These are phyloP conservation scores for Leucophenga varia DNA, from an alignment of 1,140 invertebrate species.

Conservation along the genomic window DNA sequence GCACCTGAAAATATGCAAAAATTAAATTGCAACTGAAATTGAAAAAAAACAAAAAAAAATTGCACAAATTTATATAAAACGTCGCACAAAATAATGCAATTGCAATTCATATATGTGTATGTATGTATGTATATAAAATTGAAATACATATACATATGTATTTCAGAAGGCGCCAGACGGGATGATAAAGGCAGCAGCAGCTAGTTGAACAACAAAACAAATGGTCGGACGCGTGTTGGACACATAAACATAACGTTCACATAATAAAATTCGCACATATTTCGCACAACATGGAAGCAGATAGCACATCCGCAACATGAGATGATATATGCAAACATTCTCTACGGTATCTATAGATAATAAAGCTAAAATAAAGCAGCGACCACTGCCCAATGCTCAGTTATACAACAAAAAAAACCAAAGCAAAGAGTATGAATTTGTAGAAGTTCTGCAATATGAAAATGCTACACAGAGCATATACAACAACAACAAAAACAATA, in stretches of 20 bases:
- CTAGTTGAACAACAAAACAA: background rate
- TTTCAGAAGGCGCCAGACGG: too few species aligned
- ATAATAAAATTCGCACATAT: constrained; percentile 53
- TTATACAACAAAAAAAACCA: constrained; percentile 12
- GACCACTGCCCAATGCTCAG: too few species aligned
- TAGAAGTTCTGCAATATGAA: constrained; percentile 50
- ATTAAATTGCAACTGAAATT: constrained; percentile 45
- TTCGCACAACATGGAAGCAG: constrained; percentile 40
- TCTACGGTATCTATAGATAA: background rate
- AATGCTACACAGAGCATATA: constrained; percentile 50
- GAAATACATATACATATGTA: too few species aligned
- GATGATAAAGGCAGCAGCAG: too few species aligned
- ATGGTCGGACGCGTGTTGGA: constrained; percentile 16
- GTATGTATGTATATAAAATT: too few species aligned
- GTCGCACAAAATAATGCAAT: background rate
- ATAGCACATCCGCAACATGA: constrained; percentile 35
- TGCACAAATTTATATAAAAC: constrained; percentile 40
- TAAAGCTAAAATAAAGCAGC: too few species aligned
- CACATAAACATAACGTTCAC: constrained; percentile 43
- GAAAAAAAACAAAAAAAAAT: constrained; percentile 19
- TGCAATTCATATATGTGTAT: too few species aligned
- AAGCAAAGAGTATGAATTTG: constrained; percentile 23
- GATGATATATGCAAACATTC: constrained; percentile 11
- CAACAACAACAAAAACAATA: constrained; percentile 27
- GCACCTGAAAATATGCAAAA: constrained; percentile 57